Evolutionary conservation across 2,797 vertebrate genomes (phyloP), one percentile per base, ranked within the genome.

Genomic region (Cyprinella venusta): DNA sequence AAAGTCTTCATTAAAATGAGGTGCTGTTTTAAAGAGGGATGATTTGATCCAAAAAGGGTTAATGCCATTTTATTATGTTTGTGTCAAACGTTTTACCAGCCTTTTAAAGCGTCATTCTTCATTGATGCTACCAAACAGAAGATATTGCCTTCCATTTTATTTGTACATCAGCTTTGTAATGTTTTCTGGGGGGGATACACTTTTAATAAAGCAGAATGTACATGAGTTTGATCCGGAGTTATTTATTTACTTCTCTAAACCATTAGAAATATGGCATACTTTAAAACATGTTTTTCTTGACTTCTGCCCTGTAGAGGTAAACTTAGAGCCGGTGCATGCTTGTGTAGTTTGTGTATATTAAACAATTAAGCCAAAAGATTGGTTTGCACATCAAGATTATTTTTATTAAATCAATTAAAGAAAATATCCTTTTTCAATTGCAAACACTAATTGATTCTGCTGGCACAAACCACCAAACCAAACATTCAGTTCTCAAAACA

Each of bases 91-190:
- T 48, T 48, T 48, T 48, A 48, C 45, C 13, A 15, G 45, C 45
- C 45, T 48, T 48, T 48, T 16, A 0, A 48, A 16, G 15, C 13
- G 45, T 48, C 45, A 48, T 12, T 8, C 19, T 38, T 56, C 30
- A 68, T 69, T n/a, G 8, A 45, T 48, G 19, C 6, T 67, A 68
- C 3, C 5, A 56, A 7, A 50, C 12, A 13, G 13, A 26, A 36
- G 24, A 18, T 1, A 64, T 26, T 63, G 76, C 84, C 79, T 61
- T 2, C 15, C 26, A 33, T 76, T 90, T 80, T 83, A 84, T 7
- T 91, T 92, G 84, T 86, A 78, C 87, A 48, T 70, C 69, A 74
- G 50, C 64, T 56, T 48, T 30, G 8, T 65, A 40, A 67, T 80
- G n/a, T 26, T 10, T 33, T 84, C n/a, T 45, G 4, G 15, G 45